Conservation (phyloP, 2,113 vertebrate genomes). For the Corythaixoides concolor region DNA sequence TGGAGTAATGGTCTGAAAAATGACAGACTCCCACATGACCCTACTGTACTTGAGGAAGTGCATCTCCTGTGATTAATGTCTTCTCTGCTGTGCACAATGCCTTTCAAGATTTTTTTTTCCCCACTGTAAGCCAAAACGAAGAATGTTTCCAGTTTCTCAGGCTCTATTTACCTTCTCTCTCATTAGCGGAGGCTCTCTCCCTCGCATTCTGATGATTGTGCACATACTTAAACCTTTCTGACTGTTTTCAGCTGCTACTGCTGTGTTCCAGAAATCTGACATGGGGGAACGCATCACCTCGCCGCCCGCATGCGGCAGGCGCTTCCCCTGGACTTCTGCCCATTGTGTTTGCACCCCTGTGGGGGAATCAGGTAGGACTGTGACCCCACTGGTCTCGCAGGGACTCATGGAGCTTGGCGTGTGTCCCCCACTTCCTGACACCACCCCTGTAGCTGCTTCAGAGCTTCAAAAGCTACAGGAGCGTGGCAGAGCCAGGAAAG, state of each 20-base stretch:
- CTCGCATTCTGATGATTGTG: slow-evolving; percentile 55
- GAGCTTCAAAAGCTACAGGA: not conserved
- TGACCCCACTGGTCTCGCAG: not conserved
- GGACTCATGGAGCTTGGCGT: rapidly evolving
- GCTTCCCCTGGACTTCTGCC: not conserved
- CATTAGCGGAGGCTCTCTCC: slow-evolving; percentile 27
- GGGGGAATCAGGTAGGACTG: not conserved
- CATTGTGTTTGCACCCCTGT: rapidly evolving
- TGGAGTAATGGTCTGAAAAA: slow-evolving; percentile 1
- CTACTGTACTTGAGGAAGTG: slow-evolving; percentile 34
- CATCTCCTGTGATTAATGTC: slow-evolving; percentile 32
- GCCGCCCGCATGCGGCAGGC: not conserved
- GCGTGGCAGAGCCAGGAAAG: not conserved
- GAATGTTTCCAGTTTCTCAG: slow-evolving; percentile 65
- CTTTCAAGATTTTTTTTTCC: slow-evolving; percentile 46
- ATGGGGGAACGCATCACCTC: slow-evolving; percentile 38
- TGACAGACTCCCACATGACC: not conserved
- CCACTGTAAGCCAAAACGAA: slow-evolving; percentile 29
- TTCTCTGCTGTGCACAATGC: not conserved
- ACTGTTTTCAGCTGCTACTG: slow-evolving; percentile 64
- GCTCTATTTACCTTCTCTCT: slow-evolving; percentile 61
- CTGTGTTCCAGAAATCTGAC: slow-evolving; percentile 46
- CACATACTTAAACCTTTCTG: slow-evolving; percentile 63
- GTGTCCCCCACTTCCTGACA: not conserved
- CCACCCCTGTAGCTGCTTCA: not conserved